Evolutionary conservation across 2,888 invertebrate genomes (phyloP), one percentile per base, ranked within the genome.

Genomic region (Lacanobia oleracea): DNA sequence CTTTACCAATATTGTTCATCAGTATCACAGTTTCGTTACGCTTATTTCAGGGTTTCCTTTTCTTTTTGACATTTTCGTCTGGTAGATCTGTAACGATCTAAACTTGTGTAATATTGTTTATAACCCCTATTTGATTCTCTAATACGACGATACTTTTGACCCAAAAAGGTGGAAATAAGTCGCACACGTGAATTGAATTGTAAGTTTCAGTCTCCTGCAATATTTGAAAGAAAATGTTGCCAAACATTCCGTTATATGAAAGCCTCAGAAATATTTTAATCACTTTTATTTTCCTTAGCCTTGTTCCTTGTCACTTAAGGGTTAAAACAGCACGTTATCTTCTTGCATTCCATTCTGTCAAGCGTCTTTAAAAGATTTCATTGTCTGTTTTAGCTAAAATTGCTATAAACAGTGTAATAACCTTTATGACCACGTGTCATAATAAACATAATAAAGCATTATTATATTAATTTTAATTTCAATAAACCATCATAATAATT

Each of bases 11-110:
- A 61, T 57, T 72, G 51, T 56, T n/a, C 23, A 66, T 66, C 43
- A 57, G 56, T 70, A 43, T 56, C 57, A 77, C 73, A 54, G 23
- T 67, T 80, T 79, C 43, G 72, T 12, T 23, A 67, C 66, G 81
- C 60, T 64, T 57, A 72, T 80, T 71, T 76, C 75, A 75, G 40
- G 70, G 76, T 69, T 69, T 57, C 72, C 68, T 79, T 79, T 76
- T 80, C 48, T 76, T 53, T 68, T 74, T 60, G 27, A 54, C 8
- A 75, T 64, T 79, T 2, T 33, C 56, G 27, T 61, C 67, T 67
- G 64, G 37, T n/a, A 16, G 23, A 37, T 54, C n/a, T 62, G 7
- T 48, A 70, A 75, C 45, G 45, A 45, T 48, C 48, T 57, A 53
- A 23, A 43, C 12, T 75, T 77, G n/a, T 60, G 53, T 53, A 75